These are phyloP conservation scores for Speoplatyrhinus poulsoni DNA, from an alignment of 2,113 vertebrate genomes.

Conservation along the genomic window DNA sequence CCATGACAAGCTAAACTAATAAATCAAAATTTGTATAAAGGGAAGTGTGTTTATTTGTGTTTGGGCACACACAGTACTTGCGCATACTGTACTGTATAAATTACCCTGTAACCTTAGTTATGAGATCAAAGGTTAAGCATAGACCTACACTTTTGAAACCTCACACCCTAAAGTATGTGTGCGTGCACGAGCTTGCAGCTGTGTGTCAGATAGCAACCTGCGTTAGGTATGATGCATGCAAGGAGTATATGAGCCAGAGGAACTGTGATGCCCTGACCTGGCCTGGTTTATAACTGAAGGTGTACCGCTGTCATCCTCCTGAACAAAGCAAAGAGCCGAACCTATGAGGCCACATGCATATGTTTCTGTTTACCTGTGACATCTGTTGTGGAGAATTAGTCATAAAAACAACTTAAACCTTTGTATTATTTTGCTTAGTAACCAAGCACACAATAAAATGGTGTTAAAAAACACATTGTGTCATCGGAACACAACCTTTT, in stretches of 20 bases:
- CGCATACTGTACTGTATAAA: too few species aligned
- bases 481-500: slow-evolving; percentile 3
- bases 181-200: not conserved
- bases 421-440: slow-evolving; percentile 38
- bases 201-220: slow-evolving; percentile 5
- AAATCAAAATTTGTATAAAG: too few species aligned
- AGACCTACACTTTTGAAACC: too few species aligned
- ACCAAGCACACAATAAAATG: slow-evolving; percentile 25
- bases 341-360: slow-evolving; percentile 38
- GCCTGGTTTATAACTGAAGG: slow-evolving; percentile 57
- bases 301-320: slow-evolving; percentile 51
- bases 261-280: slow-evolving; percentile 56
- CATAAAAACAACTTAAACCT: slow-evolving; percentile 35
- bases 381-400: slow-evolving; percentile 50
- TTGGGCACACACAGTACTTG: too few species aligned
- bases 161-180: slow-evolving; percentile 20
- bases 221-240: slow-evolving; percentile 3
- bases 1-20: too few species aligned
- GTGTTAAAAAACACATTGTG: slow-evolving; percentile 18
- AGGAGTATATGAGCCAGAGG: slow-evolving; percentile 44
- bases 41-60: too few species aligned
- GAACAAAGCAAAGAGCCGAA: slow-evolving; percentile 54
- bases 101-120: too few species aligned
- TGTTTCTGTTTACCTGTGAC: slow-evolving; percentile 74
- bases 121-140: too few species aligned